Base-by-base conservation (phyloP, 2,113 vertebrate species). In the Sigmodon hispidus region DNA sequence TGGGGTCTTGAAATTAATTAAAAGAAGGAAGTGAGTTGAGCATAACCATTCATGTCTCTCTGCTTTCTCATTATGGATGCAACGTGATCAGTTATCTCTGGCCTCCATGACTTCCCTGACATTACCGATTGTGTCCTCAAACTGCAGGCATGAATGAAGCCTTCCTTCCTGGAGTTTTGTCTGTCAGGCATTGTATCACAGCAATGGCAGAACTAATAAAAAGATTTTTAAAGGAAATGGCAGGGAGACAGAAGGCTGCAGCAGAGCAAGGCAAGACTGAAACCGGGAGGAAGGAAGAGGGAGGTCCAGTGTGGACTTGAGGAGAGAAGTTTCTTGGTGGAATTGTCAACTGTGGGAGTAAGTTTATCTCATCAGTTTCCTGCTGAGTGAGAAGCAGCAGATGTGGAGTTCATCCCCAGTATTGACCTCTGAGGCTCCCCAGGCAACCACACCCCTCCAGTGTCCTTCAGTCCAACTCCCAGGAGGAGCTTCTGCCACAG, bases 91-190 rank as follows among this genome's bases (percentile, higher is more conserved):
- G 79, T 24, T 61, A 16, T n/a, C 36, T 81, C 79, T 3, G 21
- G 36, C 36, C 79, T 16, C 36, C 13, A 43, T 4, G 55, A 63
- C 4, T 29, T 31, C 40, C 24, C n/a, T 8, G 15, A 59, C 26
- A 0, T 19, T 3, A 43, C 1, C 3, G 24, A 29, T 13, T 0
- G 0, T 12, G 48, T 7, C 43, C 72, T 81, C n/a, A 40, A 40
- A 40, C 36, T 15, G 22, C 5, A 22, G 52, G 52, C 55, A n/a
- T 36, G 7, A 15, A 48, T 4, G 29, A 57, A 40, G 11, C 36
- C 24, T 83, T 16, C 29, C 36, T 59, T 43, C n/a, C n/a, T 2
- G 3, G 26, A 29, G 36, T 31, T 43, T 7, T 45, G 43, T 55
- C 34, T 70, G 69, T 70, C 36, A 19, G 15, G 34, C 19, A n/a